Conservation (phyloP, 2,113 vertebrate genomes). For the Trematomus loennbergii region DNA sequence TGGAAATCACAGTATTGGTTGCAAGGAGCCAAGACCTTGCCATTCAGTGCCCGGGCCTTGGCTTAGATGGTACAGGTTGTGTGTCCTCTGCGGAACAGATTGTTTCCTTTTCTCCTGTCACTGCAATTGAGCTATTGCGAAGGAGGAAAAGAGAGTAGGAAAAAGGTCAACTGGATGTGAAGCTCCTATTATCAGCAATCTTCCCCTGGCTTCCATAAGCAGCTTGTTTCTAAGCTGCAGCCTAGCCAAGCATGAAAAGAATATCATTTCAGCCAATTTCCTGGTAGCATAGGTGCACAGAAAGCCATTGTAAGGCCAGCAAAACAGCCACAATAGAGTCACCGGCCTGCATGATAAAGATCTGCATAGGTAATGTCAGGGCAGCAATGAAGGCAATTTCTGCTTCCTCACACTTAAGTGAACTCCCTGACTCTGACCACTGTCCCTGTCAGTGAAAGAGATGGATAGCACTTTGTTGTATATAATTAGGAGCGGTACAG, state of each 20-base stretch:
- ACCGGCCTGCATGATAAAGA: constrained; percentile 83
- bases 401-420: constrained; percentile 74
- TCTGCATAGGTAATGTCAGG: constrained; percentile 86
- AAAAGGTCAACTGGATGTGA: constrained; percentile 86
- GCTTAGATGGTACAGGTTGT: constrained; percentile 70
- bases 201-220: constrained; percentile 81
- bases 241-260: constrained; percentile 85
- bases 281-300: constrained; percentile 82
- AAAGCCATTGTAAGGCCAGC: constrained; percentile 83
- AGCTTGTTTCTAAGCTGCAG: constrained; percentile 87
- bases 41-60: constrained; percentile 59
- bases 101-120: constrained; percentile 79
- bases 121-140: constrained; percentile 78
- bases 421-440: constrained; percentile 72
- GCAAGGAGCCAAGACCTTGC: constrained; percentile 56
- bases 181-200: constrained; percentile 84
- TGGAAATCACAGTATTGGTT: constrained; percentile 68
- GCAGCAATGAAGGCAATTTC: constrained; percentile 83
- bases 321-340: constrained; percentile 85
- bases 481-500: constrained; percentile 78
- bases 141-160: constrained; percentile 70
- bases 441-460: constrained; percentile 78
- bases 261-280: constrained; percentile 87
- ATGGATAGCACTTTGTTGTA: constrained; percentile 79
- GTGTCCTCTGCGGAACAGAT: constrained; percentile 74